A percentile compares a stretch with the other conserved stretches of the same genome.
phyloP scores from a whole-genome alignment of 2,888 invertebrate genomes.

The Sinelater perroti region DNA sequence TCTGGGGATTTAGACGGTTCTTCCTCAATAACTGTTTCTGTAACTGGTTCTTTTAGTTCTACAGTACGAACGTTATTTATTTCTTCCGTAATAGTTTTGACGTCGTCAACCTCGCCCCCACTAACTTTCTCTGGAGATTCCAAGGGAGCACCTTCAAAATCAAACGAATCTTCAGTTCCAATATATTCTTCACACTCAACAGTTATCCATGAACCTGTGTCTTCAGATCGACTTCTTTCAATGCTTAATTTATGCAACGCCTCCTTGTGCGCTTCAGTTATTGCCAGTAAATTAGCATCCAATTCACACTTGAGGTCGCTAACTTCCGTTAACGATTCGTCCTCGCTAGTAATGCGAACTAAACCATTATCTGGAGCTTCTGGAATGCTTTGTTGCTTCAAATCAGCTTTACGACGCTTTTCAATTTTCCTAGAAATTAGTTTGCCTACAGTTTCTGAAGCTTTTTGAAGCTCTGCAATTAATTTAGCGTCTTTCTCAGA shows the following conservation, averaged over 20 bases:
- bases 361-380: conserved; percentile 41
- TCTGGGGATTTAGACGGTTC: conserved; percentile 34
- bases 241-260: conserved; percentile 60
- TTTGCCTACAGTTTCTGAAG: conserved; percentile 55
- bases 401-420: conserved; percentile 43
- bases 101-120: conserved; percentile 19
- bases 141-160: conserved; percentile 57
- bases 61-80: conserved; percentile 5
- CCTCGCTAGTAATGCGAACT: conserved; percentile 68
- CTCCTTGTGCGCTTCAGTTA: conserved; percentile 63
- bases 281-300: conserved; percentile 64
- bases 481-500: conserved; percentile 58
- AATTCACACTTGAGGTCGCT: conserved; percentile 66
- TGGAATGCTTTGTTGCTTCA: neutral
- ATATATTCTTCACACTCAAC: conserved; percentile 74
- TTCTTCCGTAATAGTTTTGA: conserved; percentile 25
- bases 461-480: conserved; percentile 56
- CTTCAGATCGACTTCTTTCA: conserved; percentile 70
- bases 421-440: conserved; percentile 55
- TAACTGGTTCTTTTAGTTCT: conserved; percentile 20
- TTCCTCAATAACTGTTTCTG: conserved; percentile 30
- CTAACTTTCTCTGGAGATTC: conserved; percentile 53
- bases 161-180: conserved; percentile 72
- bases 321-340: conserved; percentile 74
- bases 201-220: conserved; percentile 74